Conservation (phyloP, 2,113 vertebrate genomes). For the Salvelinus alpinus region DNA sequence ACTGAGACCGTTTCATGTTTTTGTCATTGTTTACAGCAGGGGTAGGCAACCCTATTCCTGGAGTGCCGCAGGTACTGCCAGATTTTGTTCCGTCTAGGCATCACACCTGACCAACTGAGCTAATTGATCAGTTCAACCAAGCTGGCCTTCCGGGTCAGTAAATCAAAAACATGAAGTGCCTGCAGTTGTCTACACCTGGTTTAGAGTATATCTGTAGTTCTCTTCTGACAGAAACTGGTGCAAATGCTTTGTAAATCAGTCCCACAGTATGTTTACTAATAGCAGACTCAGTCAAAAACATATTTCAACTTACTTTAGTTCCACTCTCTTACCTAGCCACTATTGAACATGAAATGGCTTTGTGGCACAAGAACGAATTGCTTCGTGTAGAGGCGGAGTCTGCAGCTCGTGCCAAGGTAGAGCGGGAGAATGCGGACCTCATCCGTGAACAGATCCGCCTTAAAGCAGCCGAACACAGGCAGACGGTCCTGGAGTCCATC, state of each 20-base stretch:
- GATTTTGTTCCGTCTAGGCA: too few relatives aligned
- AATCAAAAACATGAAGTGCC: too few relatives aligned
- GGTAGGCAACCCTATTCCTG: too few relatives aligned
- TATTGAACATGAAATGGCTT: conserved; percentile 91
- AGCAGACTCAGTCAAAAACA: not conserved
- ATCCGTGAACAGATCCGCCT: conserved; percentile 94
- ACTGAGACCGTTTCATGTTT: not conserved
- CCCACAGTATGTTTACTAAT: not conserved
- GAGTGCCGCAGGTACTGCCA: too few relatives aligned
- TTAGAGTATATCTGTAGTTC: not conserved
- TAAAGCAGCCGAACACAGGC: conserved; percentile 91
- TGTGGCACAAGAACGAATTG: conserved; percentile 92
- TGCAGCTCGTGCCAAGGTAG: conserved; percentile 83
- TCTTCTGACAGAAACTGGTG: not conserved
- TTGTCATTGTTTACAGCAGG: too few relatives aligned
- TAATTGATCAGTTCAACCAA: too few relatives aligned
- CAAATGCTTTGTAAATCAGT: not conserved
- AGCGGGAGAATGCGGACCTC: conserved; percentile 93
- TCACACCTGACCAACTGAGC: too few relatives aligned
- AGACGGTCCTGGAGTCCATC: conserved; percentile 93
- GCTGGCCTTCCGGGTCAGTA: too few relatives aligned
- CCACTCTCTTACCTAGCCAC: conserved; percentile 75
- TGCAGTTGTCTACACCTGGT: not conserved
- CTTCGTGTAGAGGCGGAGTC: conserved; percentile 90
- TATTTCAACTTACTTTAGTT: not conserved